phyloP scores from a whole-genome alignment of 2,113 vertebrate species.

The Crocuta crocuta region DNA sequence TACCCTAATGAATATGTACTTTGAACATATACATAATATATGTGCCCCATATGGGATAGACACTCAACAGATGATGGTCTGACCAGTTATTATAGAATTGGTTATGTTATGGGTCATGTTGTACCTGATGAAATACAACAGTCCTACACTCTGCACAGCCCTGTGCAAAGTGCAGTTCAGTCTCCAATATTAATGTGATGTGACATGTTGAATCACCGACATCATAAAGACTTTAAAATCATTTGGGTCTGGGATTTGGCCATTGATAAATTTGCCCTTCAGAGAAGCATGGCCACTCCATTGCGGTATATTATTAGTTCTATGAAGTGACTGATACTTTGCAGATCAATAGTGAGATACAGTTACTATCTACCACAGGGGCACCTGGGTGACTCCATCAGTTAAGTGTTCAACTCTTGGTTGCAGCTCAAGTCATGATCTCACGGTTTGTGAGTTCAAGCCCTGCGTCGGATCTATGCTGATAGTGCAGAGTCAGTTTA shows the following conservation, averaged over 20 bases:
- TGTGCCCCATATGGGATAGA: neutral
- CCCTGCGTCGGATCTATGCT: too few species aligned
- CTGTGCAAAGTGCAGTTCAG: fast-evolving
- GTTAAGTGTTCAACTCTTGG: too few species aligned
- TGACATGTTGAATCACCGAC: neutral
- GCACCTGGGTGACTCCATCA: too few species aligned
- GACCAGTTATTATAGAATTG: too few species aligned
- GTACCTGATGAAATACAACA: neutral
- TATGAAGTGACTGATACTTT: neutral
- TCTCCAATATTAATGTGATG: neutral
- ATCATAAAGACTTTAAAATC: neutral
- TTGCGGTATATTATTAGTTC: neutral
- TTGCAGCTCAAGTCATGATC: too few species aligned
- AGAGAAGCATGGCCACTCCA: neutral
- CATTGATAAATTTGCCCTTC: neutral
- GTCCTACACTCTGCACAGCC: fast-evolving
- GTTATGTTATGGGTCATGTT: neutral
- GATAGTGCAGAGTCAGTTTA: too few species aligned
- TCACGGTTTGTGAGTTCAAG: too few species aligned
- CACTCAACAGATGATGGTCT: neutral
- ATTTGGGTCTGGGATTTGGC: neutral
- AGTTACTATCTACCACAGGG: neutral
- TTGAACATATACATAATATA: neutral
- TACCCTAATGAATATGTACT: neutral
- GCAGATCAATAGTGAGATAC: neutral